A percentile compares a stretch with the other conserved stretches of the same genome.
These are phyloP conservation scores for Matsumyia berberina DNA, from an alignment of 2,888 invertebrate species.

Conservation along the genomic window DNA sequence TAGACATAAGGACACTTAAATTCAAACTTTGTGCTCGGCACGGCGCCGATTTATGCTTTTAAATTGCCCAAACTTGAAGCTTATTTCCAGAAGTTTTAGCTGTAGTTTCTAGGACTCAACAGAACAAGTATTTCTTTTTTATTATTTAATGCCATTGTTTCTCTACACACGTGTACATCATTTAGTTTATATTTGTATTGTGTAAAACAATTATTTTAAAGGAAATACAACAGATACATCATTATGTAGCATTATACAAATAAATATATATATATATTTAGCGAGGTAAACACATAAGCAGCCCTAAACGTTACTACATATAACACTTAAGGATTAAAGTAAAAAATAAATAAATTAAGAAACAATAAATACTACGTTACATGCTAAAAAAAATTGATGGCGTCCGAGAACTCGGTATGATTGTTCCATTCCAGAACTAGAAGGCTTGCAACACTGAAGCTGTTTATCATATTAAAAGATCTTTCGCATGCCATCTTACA, in stretches of 20 bases:
- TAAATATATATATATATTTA: slow-evolving; percentile 36
- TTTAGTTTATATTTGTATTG: slow-evolving; percentile 1
- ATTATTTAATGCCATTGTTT: slow-evolving; percentile 21
- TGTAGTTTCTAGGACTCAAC: no score
- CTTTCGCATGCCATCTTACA: no score
- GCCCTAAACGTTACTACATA: slow-evolving; percentile 66
- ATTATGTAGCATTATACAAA: slow-evolving; percentile 18
- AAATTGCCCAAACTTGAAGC: background rate
- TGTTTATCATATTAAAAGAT: no score
- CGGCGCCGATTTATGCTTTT: slow-evolving; percentile 8
- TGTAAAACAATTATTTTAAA: slow-evolving; percentile 24
- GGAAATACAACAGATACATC: slow-evolving; percentile 23
- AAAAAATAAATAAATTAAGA: slow-evolving; percentile 46
- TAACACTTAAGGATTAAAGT: slow-evolving; percentile 45
- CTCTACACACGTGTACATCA: slow-evolving; percentile 3
- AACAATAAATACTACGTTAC: slow-evolving; percentile 69
- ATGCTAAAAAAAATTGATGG: slow-evolving; percentile 26
- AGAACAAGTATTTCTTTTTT: background rate
- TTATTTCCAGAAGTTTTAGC: background rate
- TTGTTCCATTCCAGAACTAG: no score
- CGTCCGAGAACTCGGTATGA: no score
- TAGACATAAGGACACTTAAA: slow-evolving; percentile 27
- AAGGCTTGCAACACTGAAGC: no score
- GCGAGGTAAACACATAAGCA: slow-evolving; percentile 44
- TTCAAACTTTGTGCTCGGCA: background rate